Conservation (phyloP, 2,888 invertebrate genomes). For the Campoplex nolae region DNA sequence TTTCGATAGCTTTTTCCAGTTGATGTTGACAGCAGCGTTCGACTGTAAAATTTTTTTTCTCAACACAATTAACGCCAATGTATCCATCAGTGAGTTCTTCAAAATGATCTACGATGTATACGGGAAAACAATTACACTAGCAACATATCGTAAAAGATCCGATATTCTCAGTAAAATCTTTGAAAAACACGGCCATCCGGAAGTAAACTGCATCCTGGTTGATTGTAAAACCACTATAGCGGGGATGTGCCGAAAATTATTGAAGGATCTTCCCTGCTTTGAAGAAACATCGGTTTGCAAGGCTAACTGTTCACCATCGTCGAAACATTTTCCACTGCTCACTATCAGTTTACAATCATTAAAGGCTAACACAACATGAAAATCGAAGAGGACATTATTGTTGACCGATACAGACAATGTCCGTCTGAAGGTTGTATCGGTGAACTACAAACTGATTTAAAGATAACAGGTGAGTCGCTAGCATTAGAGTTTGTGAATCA, state of each 20-base stretch:
- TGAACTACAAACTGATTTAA: conserved; percentile 3
- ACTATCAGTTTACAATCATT: conserved; percentile 16
- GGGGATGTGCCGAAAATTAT: conserved; percentile 30
- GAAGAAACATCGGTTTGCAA: conserved; percentile 19
- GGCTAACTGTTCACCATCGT: conserved; percentile 10
- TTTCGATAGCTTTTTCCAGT: conserved; percentile 41
- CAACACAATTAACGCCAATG: conserved; percentile 10
- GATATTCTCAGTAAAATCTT: conserved; percentile 26
- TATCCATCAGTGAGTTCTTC: neutral
- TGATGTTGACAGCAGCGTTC: conserved; percentile 36
- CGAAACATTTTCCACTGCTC: conserved; percentile 27
- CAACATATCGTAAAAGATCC: conserved; percentile 41
- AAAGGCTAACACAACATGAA: neutral
- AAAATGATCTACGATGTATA: conserved; percentile 26
- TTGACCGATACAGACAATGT: conserved; percentile 23
- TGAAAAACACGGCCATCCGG: conserved; percentile 8
- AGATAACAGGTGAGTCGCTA: conserved; percentile 21
- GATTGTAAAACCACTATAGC: conserved; percentile 38
- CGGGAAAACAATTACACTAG: conserved; percentile 5
- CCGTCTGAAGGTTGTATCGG: conserved; percentile 33
- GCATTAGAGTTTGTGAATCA: neutral
- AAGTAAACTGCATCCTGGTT: conserved; percentile 35
- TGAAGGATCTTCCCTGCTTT: conserved; percentile 20
- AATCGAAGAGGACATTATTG: conserved; percentile 23
- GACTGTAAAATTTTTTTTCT: conserved; percentile 22